Evolutionary conservation across 2,888 invertebrate species (phyloP).

Genomic region (Oasisia sp.): DNA sequence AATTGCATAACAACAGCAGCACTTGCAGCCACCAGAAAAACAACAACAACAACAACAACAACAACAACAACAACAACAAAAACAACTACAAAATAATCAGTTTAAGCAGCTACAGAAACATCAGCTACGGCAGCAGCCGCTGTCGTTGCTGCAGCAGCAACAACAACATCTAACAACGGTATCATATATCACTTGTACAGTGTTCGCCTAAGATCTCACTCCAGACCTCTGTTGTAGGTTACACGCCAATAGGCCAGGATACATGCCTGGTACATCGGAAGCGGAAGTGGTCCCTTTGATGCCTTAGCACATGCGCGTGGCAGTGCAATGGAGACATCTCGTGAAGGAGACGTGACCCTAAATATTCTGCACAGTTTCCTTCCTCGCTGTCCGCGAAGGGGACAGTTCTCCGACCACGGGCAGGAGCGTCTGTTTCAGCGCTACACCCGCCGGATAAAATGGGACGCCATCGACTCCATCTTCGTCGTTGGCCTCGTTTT

Average conservation of each 20-base stretch:
- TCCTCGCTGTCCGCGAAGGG: neutral
- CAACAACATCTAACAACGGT: too few relatives aligned
- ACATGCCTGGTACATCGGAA: neutral
- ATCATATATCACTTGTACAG: too few relatives aligned
- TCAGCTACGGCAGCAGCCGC: too few relatives aligned
- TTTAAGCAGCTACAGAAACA: too few relatives aligned
- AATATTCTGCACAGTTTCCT: neutral
- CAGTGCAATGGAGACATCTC: neutral
- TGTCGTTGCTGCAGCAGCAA: too few relatives aligned
- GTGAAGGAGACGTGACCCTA: neutral
- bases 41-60: neutral
- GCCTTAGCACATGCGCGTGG: neutral
- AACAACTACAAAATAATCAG: too few relatives aligned
- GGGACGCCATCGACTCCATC: neutral
- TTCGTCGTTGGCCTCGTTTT: constrained; percentile 9
- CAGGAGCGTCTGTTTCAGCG: neutral
- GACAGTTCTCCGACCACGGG: neutral
- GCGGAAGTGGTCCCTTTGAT: neutral
- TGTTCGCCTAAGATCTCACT: neutral
- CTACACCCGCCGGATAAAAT: neutral
- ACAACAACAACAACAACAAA: neutral
- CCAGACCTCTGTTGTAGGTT: neutral
- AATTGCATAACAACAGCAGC: too few relatives aligned
- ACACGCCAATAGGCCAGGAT: neutral
- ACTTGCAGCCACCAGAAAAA: neutral